A percentile compares a stretch with the other conserved stretches of the same genome.
Conservation (phyloP, 37 sponge, comb jelly and placozoan species). For the Bolinopsis microptera region DNA sequence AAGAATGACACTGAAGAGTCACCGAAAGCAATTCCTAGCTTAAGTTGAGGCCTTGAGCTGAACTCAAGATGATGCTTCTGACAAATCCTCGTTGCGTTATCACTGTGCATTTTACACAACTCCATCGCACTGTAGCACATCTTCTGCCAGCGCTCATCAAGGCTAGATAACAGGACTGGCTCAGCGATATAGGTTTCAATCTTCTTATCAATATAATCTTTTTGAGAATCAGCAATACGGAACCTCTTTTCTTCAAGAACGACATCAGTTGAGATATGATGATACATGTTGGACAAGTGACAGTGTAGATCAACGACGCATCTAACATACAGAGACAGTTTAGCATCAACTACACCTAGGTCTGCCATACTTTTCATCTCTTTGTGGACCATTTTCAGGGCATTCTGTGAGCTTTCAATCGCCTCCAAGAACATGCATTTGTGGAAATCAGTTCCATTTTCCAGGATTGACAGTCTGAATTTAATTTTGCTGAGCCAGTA, state of each 20-base stretch:
- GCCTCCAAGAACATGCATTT: conserved; percentile 51
- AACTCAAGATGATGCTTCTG: conserved; percentile 41
- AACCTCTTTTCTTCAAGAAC: background rate
- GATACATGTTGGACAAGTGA: conserved; percentile 18
- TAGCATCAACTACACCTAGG: background rate
- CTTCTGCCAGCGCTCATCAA: conserved; percentile 55
- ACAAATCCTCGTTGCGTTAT: conserved; percentile 17
- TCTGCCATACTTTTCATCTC: background rate
- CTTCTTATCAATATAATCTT: conserved; percentile 23
- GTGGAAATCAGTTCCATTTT: conserved; percentile 63
- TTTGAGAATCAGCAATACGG: conserved; percentile 60
- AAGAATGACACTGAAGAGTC: background rate
- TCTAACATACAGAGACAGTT: background rate
- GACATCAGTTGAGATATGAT: background rate
- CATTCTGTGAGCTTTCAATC: conserved; percentile 23
- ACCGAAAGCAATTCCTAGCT: background rate
- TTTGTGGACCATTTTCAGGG: conserved; percentile 2
- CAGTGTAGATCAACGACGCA: background rate
- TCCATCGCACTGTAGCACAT: conserved; percentile 52
- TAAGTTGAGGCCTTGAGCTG: conserved; percentile 22
- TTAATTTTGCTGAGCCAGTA: conserved; percentile 49
- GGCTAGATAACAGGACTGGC: conserved; percentile 8
- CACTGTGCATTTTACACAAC: background rate
- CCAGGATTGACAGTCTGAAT: conserved; percentile 8
- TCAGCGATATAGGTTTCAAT: conserved; percentile 45